phyloP scores from a whole-genome alignment of 2,113 vertebrate genomes.

The Silurus asotus region DNA sequence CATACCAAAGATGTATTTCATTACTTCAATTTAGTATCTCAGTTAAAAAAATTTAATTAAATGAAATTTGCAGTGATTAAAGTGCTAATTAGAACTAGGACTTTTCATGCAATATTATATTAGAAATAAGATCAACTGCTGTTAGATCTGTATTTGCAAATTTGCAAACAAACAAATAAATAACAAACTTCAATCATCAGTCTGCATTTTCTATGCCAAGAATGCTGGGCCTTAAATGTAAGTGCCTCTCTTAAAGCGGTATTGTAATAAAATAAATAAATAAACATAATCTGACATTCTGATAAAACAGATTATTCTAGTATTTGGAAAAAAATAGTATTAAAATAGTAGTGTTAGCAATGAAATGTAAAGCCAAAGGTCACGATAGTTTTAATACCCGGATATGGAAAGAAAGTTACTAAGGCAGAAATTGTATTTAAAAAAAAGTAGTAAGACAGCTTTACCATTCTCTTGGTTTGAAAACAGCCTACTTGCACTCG shows the following conservation, averaged over 20 bases:
- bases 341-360: constrained; percentile 8
- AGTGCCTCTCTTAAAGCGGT: not conserved
- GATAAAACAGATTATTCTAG: not conserved
- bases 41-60: no score
- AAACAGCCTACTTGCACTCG: constrained; percentile 97
- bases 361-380: constrained; percentile 13
- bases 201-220: not conserved
- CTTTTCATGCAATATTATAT: no score
- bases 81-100: no score
- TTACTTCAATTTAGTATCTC: no score
- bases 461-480: constrained; percentile 94
- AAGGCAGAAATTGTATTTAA: not conserved
- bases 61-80: no score
- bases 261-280: not conserved
- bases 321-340: constrained; percentile 13
- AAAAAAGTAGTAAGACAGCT: constrained; percentile 21
- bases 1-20: no score
- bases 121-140: no score
- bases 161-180: no score
- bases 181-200: not conserved
- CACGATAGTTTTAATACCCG: not conserved
- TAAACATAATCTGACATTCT: not conserved
- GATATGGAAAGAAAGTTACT: not conserved
- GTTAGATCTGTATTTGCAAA: no score
- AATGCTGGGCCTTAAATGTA: not conserved